phyloP scores from a whole-genome alignment of 2,888 invertebrate genomes.

The Anarsia innoxiella region DNA sequence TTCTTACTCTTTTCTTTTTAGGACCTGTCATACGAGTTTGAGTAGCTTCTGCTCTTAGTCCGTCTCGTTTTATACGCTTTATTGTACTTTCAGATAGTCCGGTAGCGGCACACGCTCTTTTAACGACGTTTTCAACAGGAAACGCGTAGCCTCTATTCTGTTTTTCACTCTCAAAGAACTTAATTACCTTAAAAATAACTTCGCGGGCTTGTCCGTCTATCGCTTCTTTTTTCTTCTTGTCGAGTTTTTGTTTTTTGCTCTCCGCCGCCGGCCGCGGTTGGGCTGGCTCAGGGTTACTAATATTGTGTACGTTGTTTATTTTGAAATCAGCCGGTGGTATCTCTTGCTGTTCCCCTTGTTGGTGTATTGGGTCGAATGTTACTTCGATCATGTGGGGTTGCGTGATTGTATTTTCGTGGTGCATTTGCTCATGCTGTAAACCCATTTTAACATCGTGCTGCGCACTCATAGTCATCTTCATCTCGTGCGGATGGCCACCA shows the following conservation, averaged over 20 bases:
- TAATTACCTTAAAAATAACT: conserved; percentile 63
- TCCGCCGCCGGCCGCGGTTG: conserved; percentile 22
- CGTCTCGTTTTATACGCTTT: conserved; percentile 62
- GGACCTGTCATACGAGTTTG: conserved; percentile 64
- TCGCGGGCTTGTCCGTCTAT: conserved; percentile 66
- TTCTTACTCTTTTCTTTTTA: conserved; percentile 59
- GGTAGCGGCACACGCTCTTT: conserved; percentile 62
- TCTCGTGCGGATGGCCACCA: conserved; percentile 32
- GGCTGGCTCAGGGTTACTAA: conserved; percentile 11
- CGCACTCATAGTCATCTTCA: conserved; percentile 23
- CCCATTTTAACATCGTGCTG: too few species aligned
- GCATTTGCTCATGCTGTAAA: conserved; percentile 20
- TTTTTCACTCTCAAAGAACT: conserved; percentile 68
- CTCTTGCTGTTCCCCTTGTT: too few species aligned
- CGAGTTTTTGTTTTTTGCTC: conserved; percentile 40
- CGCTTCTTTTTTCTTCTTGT: conserved; percentile 64
- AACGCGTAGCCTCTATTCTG: conserved; percentile 63
- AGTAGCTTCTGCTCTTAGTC: conserved; percentile 56
- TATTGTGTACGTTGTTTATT: too few species aligned
- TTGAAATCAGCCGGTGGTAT: too few species aligned
- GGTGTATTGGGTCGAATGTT: too few species aligned
- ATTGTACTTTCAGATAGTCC: conserved; percentile 64
- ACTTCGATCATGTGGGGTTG: conserved; percentile 4
- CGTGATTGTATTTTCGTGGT: too few species aligned
- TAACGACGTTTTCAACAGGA: conserved; percentile 65